Evolutionary conservation across 2,113 vertebrate genomes (phyloP), one percentile per base, ranked within the genome.

Genomic region (Cephalopholis sonnerati): DNA sequence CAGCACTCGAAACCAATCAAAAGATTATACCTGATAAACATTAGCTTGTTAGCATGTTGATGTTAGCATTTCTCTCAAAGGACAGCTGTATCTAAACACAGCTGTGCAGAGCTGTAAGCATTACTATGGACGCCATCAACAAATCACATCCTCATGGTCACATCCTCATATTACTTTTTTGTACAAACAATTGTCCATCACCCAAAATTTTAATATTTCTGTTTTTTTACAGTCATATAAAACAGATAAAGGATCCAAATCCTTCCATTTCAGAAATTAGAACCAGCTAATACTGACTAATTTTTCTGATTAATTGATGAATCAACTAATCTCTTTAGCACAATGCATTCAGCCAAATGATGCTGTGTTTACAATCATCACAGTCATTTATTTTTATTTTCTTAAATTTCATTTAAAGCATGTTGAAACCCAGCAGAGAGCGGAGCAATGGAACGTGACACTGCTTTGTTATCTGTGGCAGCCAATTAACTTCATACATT

Each of bases 401-500:
- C 62, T 74, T 57, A 65, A 29, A 58, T 79, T 80, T 65, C 16
- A 57, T 81, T 69, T 53, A 15, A 74, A 77, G 61, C 76, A 51
- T 51, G 77, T 50, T 69, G 63, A 54, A 54, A 84, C 41, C 70
- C 83, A 53, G 70, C 54, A n/a, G 67, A 86, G 65, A 85, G 69
- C 70, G 65, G 72, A 69, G 79, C 78, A 82, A 48, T 83, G 67
- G 68, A 87, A 86, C 41, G 36, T 76, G 87, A 79, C 77, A 63
- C 77, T 64, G 79, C 72, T 85, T 82, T 78, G 69, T 87, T 89
- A 82, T 93, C 86, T 70, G 68, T 48, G 68, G 72, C 79, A 84
- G 80, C 79, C 90, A 92, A 89, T 93, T 93, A 90, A 89, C 79
- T 83, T 77, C 77, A 75, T 86, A 67, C 58, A 62, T 29, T 4